Base-by-base conservation (phyloP, 2,797 vertebrate genomes). In the Botia kubotai region DNA sequence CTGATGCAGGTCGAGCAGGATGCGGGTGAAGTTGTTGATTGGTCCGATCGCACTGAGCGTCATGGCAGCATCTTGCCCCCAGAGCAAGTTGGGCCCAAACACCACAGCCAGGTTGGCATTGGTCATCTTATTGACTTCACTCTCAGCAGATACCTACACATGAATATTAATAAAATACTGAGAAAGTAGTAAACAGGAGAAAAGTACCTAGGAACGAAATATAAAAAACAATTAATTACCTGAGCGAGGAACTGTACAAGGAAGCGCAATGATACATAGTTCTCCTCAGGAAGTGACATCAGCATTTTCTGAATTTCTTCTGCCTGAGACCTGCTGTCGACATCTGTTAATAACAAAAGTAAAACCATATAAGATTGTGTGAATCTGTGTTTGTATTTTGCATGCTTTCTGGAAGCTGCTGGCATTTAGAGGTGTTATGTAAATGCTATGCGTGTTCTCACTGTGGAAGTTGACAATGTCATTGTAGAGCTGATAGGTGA, bases 11-110 rank as follows among this genome's bases (percentile, higher is more conserved):
- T 99, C 97, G 83, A 99, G 93, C 85, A 99, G 93, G 90, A 93
- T 94, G 79, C 94, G 94, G 82, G 96, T 97, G 90, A 98, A 99
- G 89, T 95, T 97, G 91, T 99, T 99, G 94, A 99, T 99, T 75
- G 98, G 98, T 62, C 97, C 97, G 36, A 99, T 99, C 87, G 97
- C 97, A 81, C 96, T 97, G 66, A 99, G 95, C 1, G 97, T 97
- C 94, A 99, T 97, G 91, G 96, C 97, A 1, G 94, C 96, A 75
- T 99, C 97, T 87, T 96, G 97, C 67, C 95, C 97, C 98, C 98
- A 99, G 23, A 99, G 94, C 80, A 99, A 91, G 88, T 99, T 99
- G 5, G 97, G 97, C 46, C 97, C 97, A 8, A 99, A 98, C 87
- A 99, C 98, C 65, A 99, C 96, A 0, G 98, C 97, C 90, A 99